Base-by-base conservation (phyloP, 1,140 invertebrate genomes). In the Triops longicaudatus region DNA sequence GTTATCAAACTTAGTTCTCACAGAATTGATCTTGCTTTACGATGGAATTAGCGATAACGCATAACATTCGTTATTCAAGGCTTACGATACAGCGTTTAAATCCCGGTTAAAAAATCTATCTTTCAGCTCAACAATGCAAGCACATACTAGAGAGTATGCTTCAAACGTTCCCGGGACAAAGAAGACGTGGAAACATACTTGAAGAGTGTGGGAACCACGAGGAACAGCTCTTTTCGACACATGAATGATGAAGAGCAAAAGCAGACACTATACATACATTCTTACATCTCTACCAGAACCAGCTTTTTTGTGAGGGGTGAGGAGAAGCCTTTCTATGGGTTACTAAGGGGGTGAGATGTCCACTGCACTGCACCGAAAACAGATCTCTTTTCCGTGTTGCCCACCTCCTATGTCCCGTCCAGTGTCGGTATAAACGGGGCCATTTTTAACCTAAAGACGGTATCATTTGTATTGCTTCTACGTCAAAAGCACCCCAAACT, bases 151-250 rank as follows among this genome's bases (percentile, higher is more conserved):
- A 5, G 50, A 22, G 50, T 6, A n/a, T 63, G 9, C 50, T 63
- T 63, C n/a, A 63, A 17, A 22, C 22, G 10, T n/a, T 4, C 7
- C 6, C 22, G n/a, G 50, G 22, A 17, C 14, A 63, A 63, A 63
- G 43, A 44, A 44, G 50, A 63, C 50, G 50, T 63, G 14, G 50
- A 22, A n/a, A 63, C n/a, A 9, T 22, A 63, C 17, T 63, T 22
- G 50, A 63, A 22, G 50, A 63, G 50, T 63, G 50, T 63, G 50
- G 50, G 50, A 63, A 63, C 50, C 50, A 63, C 14, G 17, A 14
- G 50, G 50, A 63, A 63, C 50, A 63, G 50, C 50, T 63, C 50
- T 63, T 63, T 63, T 63, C 14, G 50, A 63, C 50, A 63, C 50
- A 63, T 63, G 50, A 22, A n/a, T 63, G 50, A 63, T 63, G 50